phyloP scores from a whole-genome alignment of 2,113 vertebrate genomes.

The Pipa parva region DNA sequence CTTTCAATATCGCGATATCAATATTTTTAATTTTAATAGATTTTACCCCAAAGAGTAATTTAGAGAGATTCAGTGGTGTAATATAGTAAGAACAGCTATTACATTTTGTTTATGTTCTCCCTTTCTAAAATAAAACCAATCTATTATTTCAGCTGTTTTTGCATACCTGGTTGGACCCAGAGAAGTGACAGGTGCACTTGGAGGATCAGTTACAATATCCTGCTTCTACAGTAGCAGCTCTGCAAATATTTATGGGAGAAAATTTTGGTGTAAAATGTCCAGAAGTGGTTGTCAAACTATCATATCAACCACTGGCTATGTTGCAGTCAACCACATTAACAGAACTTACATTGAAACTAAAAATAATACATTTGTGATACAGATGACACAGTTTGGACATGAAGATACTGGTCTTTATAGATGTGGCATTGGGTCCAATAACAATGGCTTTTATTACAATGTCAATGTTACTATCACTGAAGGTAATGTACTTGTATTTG shows the following conservation, averaged over 20 bases:
- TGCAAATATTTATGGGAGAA: conserved; percentile 56
- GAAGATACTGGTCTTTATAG: conserved; percentile 51
- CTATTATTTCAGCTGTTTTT: conserved; percentile 19
- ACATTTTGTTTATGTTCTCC: too few species aligned
- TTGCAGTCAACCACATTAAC: neutral
- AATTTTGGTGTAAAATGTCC: conserved; percentile 59
- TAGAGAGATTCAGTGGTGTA: too few species aligned
- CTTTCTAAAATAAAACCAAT: too few species aligned
- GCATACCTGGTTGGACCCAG: conserved; percentile 46
- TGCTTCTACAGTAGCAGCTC: conserved; percentile 51
- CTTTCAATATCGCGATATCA: too few species aligned
- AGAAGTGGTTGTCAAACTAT: conserved; percentile 44
- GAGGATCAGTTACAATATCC: conserved; percentile 52
- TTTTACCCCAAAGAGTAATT: too few species aligned
- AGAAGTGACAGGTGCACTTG: conserved; percentile 43
- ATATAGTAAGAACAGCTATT: too few species aligned
- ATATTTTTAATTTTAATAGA: too few species aligned
- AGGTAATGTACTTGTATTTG: conserved; percentile 45
- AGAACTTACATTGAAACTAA: conserved; percentile 44
- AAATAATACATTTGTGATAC: conserved; percentile 52
- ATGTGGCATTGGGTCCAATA: conserved; percentile 60
- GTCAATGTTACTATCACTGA: conserved; percentile 49
- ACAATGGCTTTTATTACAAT: conserved; percentile 26
- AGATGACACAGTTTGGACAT: conserved; percentile 41
- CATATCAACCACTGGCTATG: conserved; percentile 49